Base-by-base conservation (phyloP, 2,113 vertebrate species). In the Gymnarchus niloticus region DNA sequence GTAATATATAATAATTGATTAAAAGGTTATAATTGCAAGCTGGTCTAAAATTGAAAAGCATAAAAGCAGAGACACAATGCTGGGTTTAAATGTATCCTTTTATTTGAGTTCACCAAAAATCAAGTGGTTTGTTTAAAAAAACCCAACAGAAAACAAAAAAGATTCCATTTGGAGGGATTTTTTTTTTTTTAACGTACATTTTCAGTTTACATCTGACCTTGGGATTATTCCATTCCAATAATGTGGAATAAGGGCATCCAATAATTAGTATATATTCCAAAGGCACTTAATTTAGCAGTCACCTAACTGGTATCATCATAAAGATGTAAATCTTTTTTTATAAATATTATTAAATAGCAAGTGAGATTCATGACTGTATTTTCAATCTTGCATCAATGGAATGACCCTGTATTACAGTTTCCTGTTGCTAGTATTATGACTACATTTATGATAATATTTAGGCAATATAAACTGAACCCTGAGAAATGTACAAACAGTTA, bases 401-500 rank as follows among this genome's bases (percentile, higher is more conserved):
- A 49, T 46, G 76, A n/a, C 9, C 19, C 37, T 78, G 44, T 6
- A 9, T 78, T 78, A 46, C 19, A 37, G 37, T 44, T 77, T 10
- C 28, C 8, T 57, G 14, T 57, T 37, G 10, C 23, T 46, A 44
- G 56, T 84, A 17, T 73, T 10, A 84, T 17, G 14, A 14, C 25
- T 61, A 61, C 23, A 49, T 14, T 73, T 73, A 83, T 9, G 3
- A 57, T 44, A 37, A 37, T 57, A 37, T 85, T 49, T 41, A 41
- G 51, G 44, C 61, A 85, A 44, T 84, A 10, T 84, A 78, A 85
- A 85, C 28, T 85, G 23, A 56, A 78, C 69, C 84, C 51, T 85
- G 69, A 85, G 69, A 77, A 23, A 3, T 56, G 61, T 56, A 21
- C 25, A 76, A 17, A 85, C 37, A 56, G 84, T 78, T 77, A 85